phyloP scores from a whole-genome alignment of 2,888 invertebrate genomes.

The Bugula neritina region DNA sequence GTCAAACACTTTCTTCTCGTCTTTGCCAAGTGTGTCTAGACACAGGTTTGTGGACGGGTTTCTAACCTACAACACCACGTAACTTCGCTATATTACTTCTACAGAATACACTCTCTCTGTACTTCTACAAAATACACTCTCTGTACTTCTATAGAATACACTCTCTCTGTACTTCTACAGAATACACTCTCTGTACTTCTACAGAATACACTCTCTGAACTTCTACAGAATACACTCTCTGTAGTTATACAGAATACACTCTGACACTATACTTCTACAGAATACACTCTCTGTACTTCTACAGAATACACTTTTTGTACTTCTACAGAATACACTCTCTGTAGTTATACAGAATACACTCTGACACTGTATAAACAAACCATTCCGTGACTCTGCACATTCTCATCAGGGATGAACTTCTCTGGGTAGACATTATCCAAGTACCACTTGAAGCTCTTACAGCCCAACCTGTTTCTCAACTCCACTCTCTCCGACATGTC shows the following conservation, averaged over 20 bases:
- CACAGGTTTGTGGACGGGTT: slow-evolving; percentile 49
- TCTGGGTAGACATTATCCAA: slow-evolving; percentile 80
- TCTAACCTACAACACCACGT: slow-evolving; percentile 39
- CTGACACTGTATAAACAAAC: too few species aligned
- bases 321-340: not conserved
- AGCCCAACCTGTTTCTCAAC: slow-evolving; percentile 72
- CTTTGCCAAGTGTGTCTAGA: slow-evolving; percentile 50
- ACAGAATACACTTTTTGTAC: not conserved
- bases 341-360: not conserved
- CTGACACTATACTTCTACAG: not conserved
- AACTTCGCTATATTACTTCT: too few species aligned
- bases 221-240: not conserved
- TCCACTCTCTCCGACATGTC: slow-evolving; percentile 74
- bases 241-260: not conserved
- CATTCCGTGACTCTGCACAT: slow-evolving; percentile 69
- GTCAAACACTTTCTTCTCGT: slow-evolving; percentile 49
- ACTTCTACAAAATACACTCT: not conserved
- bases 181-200: not conserved
- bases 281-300: not conserved
- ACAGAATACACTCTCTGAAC: not conserved
- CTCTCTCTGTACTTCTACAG: not conserved
- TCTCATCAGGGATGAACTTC: slow-evolving; percentile 80
- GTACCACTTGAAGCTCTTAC: slow-evolving; percentile 88
- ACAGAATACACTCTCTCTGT: not conserved
- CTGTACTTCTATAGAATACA: not conserved